Base-by-base conservation (phyloP, 1,140 invertebrate genomes). In the Cylas formicarius region DNA sequence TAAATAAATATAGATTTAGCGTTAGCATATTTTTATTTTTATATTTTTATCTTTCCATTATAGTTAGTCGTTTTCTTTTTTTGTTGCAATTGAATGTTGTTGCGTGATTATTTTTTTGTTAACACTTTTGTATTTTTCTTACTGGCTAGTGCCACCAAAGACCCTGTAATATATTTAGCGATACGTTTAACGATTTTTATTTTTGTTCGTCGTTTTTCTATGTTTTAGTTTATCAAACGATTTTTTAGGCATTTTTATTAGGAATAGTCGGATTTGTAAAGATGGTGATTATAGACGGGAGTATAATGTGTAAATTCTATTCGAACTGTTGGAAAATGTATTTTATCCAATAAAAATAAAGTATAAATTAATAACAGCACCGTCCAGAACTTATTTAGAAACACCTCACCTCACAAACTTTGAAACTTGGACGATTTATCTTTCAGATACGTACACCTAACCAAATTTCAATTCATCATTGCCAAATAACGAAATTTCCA, bases 121-220 rank as follows among this genome's bases (percentile, higher is more conserved):
- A 44, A 52, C 48, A 52, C 47, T 46, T 50, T 56, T 49, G 53
- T 50, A 35, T 50, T 51, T 59, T 53, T 51, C 50, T 52, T 44
- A 50, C 53, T 60, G 58, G 58, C 58, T 60, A 60, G 61, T 61
- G 56, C 59, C 57, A 61, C 61, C 61, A 63, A 63, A 63, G 61
- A 61, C 39, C 44, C 36, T 63, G 59, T 63, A 63, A 56, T 55
- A 63, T 61, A 63, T 56, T 26, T 56, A 53, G 52, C 53, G 51
- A 54, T 53, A 28, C 6, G 45, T 40, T 39, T 14, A 26, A 21
- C 42, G 43, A 13, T 22, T 51, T 55, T 50, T 50, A 47, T 52
- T 52, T 56, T 52, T 45, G 43, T 48, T 56, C 53, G 46, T 56
- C 16, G 17, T 52, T 53, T 48, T 42, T 48, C 51, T 44, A 52